Evolutionary conservation across 2,888 invertebrate genomes (phyloP).

Genomic region (Camptogramma bilineatum): DNA sequence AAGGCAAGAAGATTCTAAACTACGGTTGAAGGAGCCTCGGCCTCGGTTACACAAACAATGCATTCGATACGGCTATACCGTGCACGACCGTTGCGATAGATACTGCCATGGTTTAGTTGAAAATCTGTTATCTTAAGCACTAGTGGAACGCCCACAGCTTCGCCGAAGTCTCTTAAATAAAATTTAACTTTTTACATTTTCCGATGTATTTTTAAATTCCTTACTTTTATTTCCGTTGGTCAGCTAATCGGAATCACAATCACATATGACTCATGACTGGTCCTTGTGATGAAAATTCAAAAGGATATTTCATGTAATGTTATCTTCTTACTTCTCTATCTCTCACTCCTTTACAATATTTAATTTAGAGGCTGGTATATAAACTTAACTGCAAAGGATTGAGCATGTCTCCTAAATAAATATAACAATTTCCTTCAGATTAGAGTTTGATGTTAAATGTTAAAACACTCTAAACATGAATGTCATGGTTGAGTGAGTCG

Average conservation of each 20-base stretch:
- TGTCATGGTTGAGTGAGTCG: constrained; percentile 59
- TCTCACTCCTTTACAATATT: too few relatives aligned
- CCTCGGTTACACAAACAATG: constrained; percentile 73
- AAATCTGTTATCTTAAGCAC: neutral
- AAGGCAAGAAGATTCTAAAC: too few relatives aligned
- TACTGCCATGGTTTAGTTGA: constrained; percentile 16
- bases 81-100: constrained; percentile 63
- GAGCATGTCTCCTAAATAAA: neutral
- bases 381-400: too few relatives aligned
- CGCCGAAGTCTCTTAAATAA: neutral
- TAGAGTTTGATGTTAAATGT: constrained; percentile 12
- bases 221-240: too few relatives aligned
- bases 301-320: neutral
- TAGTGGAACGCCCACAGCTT: neutral
- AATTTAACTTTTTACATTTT: neutral
- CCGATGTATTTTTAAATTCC: neutral
- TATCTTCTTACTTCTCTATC: neutral
- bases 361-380: too few relatives aligned
- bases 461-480: constrained; percentile 47
- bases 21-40: too few relatives aligned
- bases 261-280: too few relatives aligned
- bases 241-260: too few relatives aligned
- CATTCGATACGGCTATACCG: constrained; percentile 74
- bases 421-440: constrained; percentile 20
- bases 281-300: neutral